Conservation (phyloP, 2,797 vertebrate genomes). For the Taenioides sp. region DNA sequence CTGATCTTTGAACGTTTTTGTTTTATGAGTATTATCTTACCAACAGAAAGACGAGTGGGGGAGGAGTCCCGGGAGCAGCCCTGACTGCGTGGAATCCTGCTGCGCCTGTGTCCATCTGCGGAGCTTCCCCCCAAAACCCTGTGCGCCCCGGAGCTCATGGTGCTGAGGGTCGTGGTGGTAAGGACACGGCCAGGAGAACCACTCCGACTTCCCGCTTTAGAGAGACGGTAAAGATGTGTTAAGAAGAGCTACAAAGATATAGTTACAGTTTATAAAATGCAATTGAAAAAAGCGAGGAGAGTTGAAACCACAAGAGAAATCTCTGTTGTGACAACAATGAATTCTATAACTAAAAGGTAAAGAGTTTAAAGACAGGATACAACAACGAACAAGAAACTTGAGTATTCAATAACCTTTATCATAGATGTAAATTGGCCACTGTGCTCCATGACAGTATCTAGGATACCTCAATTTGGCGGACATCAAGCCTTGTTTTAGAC, state of each 20-base stretch:
- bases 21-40: conserved; percentile 73
- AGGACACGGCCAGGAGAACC: conserved; percentile 95
- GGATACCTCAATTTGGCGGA: neutral
- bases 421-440: neutral
- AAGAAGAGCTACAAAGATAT: neutral
- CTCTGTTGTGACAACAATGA: neutral
- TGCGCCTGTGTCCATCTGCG: conserved; percentile 83
- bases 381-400: neutral
- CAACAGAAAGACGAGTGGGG: conserved; percentile 92
- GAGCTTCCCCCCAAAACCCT: conserved; percentile 82
- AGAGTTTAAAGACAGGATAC: neutral
- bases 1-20: neutral
- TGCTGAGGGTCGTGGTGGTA: conserved; percentile 90
- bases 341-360: neutral
- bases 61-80: conserved; percentile 97
- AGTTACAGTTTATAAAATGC: neutral
- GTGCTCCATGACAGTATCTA: neutral
- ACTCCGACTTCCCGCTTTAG: conserved; percentile 92
- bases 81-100: conserved; percentile 96
- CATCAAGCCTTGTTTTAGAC: neutral
- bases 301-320: conserved; percentile 3
- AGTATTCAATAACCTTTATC: neutral
- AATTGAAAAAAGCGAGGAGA: neutral
- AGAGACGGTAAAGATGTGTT: conserved; percentile 2
- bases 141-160: conserved; percentile 88